phyloP scores from a whole-genome alignment of 2,113 vertebrate genomes.

The Tragelaphus strepsiceros region DNA sequence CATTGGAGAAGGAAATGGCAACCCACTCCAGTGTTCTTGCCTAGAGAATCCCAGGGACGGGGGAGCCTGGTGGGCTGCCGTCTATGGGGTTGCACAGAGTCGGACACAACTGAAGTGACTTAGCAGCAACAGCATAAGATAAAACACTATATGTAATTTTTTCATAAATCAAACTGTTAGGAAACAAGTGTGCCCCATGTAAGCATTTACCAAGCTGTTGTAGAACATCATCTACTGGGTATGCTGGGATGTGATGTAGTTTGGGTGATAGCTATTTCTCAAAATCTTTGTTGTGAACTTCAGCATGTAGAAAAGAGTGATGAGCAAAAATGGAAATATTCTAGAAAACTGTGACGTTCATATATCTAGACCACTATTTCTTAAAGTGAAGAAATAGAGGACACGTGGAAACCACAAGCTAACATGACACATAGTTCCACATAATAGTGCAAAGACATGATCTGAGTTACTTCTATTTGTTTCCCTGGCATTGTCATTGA shows the following conservation, averaged over 20 bases:
- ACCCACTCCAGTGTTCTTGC: too few species aligned
- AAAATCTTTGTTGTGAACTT: neutral
- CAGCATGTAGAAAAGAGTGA: neutral
- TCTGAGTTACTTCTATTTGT: neutral
- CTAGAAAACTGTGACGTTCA: neutral
- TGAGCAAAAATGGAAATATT: neutral
- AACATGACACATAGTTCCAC: neutral
- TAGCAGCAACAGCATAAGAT: neutral
- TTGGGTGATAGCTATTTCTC: neutral
- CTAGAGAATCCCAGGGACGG: too few species aligned
- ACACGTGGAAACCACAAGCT: neutral
- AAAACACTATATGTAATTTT: neutral
- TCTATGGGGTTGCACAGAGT: too few species aligned
- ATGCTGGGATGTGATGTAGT: neutral
- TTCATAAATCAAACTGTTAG: neutral
- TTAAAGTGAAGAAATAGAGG: neutral
- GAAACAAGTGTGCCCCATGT: neutral
- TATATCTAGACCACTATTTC: neutral
- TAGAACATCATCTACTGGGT: neutral
- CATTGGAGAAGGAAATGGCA: too few species aligned
- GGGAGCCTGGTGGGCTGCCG: too few species aligned
- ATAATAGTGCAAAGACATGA: neutral
- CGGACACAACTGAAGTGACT: too few species aligned
- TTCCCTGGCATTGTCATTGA: neutral
- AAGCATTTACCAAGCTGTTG: neutral